phyloP scores from a whole-genome alignment of 1,140 invertebrate species.

The Pseudoatta argentina region DNA sequence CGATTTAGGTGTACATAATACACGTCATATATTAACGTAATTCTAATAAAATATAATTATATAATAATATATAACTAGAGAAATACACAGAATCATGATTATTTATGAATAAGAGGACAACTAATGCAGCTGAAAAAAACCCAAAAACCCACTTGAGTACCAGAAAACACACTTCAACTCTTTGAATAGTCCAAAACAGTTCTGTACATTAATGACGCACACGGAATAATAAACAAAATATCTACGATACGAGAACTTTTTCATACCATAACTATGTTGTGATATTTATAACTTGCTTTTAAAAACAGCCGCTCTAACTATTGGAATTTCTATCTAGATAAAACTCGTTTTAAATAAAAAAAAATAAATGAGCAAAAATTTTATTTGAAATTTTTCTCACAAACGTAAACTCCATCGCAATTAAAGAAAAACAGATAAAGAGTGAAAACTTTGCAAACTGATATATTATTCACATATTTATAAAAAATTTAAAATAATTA shows the following conservation, averaged over 20 bases:
- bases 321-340: slow-evolving; percentile 29
- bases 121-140: neutral
- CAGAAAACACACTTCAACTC: slow-evolving; percentile 6
- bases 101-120: slow-evolving; percentile 5
- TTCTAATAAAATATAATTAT: slow-evolving; percentile 1
- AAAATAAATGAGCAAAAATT: neutral
- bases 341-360: slow-evolving; percentile 13
- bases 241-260: slow-evolving; percentile 21
- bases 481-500: slow-evolving; percentile 7
- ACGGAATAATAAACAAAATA: slow-evolving; percentile 33
- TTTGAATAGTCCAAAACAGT: slow-evolving; percentile 24
- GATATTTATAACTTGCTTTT: slow-evolving; percentile 57
- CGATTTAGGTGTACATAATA: slow-evolving; percentile 61
- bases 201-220: slow-evolving; percentile 16
- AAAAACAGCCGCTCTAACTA: neutral
- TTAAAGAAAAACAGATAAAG: neutral
- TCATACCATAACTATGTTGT: slow-evolving; percentile 34
- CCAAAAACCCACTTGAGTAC: neutral
- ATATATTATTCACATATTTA: slow-evolving; percentile 15
- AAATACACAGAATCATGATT: slow-evolving; percentile 9
- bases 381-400: slow-evolving; percentile 25
- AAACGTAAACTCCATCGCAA: neutral
- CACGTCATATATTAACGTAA: slow-evolving; percentile 21
- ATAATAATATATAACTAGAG: neutral
- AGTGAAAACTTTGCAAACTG: neutral